Conservation (phyloP, 2,113 vertebrate species). For the Cebus imitator region DNA sequence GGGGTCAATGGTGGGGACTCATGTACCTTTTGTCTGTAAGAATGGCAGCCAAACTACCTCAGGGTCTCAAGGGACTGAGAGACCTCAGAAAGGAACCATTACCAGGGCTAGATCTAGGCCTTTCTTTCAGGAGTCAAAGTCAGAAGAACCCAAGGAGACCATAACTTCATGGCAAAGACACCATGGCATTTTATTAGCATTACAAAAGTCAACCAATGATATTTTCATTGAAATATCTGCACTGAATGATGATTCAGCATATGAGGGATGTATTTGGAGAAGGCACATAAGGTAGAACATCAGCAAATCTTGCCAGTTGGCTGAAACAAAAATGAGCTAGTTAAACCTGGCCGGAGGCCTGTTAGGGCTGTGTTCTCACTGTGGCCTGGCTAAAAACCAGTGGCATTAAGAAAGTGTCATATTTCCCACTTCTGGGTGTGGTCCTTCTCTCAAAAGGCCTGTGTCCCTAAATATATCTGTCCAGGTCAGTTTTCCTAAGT, state of each 20-base stretch:
- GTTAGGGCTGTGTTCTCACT: rapidly evolving
- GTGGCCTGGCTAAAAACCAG: not conserved
- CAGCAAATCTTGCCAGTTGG: conserved; percentile 65
- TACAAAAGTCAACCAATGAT: not conserved
- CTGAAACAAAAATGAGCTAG: not conserved
- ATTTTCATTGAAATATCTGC: not conserved
- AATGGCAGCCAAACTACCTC: not conserved
- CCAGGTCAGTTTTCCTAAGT: not conserved
- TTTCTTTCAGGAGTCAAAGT: not conserved
- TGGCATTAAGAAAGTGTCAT: not conserved
- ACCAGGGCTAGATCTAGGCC: not conserved
- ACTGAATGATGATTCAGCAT: not conserved
- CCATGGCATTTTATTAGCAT: not conserved
- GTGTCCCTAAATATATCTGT: not conserved
- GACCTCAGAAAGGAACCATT: not conserved
- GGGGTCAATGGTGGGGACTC: rapidly evolving
- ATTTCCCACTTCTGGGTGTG: not conserved
- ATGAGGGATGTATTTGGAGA: conserved; percentile 75
- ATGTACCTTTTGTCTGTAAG: not conserved
- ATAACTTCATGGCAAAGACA: not conserved
- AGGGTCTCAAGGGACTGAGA: not conserved
- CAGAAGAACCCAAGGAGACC: not conserved
- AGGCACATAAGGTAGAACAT: conserved; percentile 84
- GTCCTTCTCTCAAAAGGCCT: not conserved
- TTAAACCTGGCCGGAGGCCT: not conserved